Evolutionary conservation across 1,140 invertebrate genomes (phyloP), one percentile per base, ranked within the genome.

Genomic region (Polyergus mexicanus): DNA sequence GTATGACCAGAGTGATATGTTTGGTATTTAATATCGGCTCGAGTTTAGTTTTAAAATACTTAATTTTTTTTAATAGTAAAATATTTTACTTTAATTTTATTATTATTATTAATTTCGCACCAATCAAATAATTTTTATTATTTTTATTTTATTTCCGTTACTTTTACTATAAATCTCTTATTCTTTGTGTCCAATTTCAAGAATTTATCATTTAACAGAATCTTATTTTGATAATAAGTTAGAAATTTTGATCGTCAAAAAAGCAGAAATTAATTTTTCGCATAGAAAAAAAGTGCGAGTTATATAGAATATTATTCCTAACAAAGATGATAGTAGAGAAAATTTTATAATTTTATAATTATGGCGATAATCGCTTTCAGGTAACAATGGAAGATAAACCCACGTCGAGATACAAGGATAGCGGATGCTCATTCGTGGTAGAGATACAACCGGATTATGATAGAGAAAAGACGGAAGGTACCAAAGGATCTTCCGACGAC

Each of bases 401-500:
- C 81, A 90, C 89, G 77, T 90, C 89, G 72, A 93, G 92, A 74
- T 94, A 92, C 60, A 88, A 94, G 56, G 96, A 97, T 87, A 96
- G 97, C 93, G 96, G 97, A 81, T 97, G 97, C n/a, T 97, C 97
- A 35, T 97, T 97, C 85, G 97, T 98, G 2, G 97, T 97, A 3
- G 97, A 98, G 90, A 97, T 97, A 78, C 85, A 95, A 85, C 86
- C 93, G 71, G 86, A 89, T 83, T 94, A 95, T 86, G 91, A 86
- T 66, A 69, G 86, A 25, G 86, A 93, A n/a, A 91, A 93, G 35
- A 81, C 84, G 35, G 92, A 93, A 28, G 89, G 75, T 19, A 92
- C 91, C 72, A 91, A 89, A 88, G 92, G 91, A 63, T 92, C 91
- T 47, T 89, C 88, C 35, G 90, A 93, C 11, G 93, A 94, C 75